Conservation (phyloP, 2,888 invertebrate genomes). For the Agonum fuliginosum region DNA sequence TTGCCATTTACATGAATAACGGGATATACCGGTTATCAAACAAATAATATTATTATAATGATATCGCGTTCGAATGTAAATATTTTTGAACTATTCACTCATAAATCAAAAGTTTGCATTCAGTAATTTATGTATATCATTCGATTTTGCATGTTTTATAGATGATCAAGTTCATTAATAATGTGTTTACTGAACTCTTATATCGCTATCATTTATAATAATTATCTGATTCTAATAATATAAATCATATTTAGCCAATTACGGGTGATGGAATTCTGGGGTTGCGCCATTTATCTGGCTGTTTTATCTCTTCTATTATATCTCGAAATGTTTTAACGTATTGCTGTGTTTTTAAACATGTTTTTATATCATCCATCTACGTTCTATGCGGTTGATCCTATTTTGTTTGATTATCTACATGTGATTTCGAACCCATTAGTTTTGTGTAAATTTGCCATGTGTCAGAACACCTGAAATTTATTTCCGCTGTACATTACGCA, state of each 20-base stretch:
- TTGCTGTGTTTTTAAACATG: conserved; percentile 42
- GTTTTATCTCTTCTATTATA: conserved; percentile 43
- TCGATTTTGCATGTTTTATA: conserved; percentile 57
- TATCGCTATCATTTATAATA: conserved; percentile 57
- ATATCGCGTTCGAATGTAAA: conserved; percentile 31
- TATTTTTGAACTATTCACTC: conserved; percentile 9
- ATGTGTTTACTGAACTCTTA: conserved; percentile 57
- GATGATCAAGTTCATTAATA: conserved; percentile 56
- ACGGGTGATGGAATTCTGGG: conserved; percentile 27
- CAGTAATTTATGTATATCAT: conserved; percentile 56
- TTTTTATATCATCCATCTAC: conserved; percentile 30
- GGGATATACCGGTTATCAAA: conserved; percentile 23
- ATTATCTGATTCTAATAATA: conserved; percentile 59
- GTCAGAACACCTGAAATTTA: not conserved
- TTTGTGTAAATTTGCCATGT: conserved; percentile 33
- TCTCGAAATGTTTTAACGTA: conserved; percentile 29
- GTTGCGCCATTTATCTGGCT: conserved; percentile 42
- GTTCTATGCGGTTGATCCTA: not conserved
- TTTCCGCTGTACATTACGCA: not conserved
- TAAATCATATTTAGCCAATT: conserved; percentile 58
- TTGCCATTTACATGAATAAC: not conserved
- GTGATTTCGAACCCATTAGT: conserved; percentile 1
- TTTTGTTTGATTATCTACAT: conserved; percentile 31
- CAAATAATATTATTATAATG: conserved; percentile 40
- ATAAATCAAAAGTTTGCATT: conserved; percentile 47